These are phyloP conservation scores for Neelides sp. DNA, from an alignment of 1,140 invertebrate species.

Conservation along the genomic window DNA sequence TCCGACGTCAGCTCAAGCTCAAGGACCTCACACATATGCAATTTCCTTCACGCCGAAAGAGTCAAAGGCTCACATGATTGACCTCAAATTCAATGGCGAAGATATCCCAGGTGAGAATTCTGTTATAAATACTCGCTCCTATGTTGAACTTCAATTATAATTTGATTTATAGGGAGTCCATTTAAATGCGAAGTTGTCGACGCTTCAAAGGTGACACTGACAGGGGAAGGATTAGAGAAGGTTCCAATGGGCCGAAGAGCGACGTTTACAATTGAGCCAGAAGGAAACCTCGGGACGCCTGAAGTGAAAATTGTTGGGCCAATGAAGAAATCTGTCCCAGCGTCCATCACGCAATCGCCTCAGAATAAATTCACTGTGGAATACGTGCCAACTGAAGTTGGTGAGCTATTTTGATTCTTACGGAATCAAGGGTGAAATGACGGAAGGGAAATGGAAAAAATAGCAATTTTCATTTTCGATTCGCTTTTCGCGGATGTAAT, in stretches of 20 bases:
- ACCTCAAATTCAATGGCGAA: slow-evolving; percentile 88
- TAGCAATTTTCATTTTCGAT: slow-evolving; percentile 4
- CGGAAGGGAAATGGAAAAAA: background rate
- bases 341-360: slow-evolving; percentile 29
- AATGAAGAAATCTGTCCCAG: slow-evolving; percentile 36
- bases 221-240: slow-evolving; percentile 74
- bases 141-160: background rate
- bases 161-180: slow-evolving; percentile 43
- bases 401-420: slow-evolving; percentile 20
- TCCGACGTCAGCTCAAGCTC: slow-evolving; percentile 84
- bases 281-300: slow-evolving; percentile 53
- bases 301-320: slow-evolving; percentile 65
- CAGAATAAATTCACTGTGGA: slow-evolving; percentile 32
- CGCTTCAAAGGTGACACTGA: slow-evolving; percentile 59
- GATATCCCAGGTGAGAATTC: slow-evolving; percentile 65
- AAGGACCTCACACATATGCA: slow-evolving; percentile 89
- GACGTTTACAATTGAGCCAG: slow-evolving; percentile 68
- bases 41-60: slow-evolving; percentile 92
- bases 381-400: slow-evolving; percentile 32
- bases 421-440: background rate
- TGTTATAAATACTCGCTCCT: background rate
- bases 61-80: slow-evolving; percentile 74
- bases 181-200: slow-evolving; percentile 58
- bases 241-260: slow-evolving; percentile 75
- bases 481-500: background rate